Conservation (phyloP, 2,797 vertebrate species). For the Phyllotis vaccarum region DNA sequence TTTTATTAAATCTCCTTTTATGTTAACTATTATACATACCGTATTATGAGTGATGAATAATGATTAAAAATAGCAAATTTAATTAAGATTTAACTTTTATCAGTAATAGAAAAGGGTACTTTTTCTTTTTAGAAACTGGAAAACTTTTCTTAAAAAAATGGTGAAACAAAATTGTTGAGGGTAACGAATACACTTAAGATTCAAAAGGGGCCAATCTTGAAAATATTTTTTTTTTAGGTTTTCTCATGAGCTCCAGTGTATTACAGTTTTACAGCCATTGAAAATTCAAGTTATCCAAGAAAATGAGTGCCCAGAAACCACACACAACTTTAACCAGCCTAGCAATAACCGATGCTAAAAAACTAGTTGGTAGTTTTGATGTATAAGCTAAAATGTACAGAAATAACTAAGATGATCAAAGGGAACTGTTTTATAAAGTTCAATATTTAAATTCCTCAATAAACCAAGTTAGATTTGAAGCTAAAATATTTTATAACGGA, state of each 20-base stretch:
- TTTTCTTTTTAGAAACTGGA: not conserved
- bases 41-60: constrained; percentile 6
- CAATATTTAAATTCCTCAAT: constrained; percentile 4
- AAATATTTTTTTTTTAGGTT: constrained; percentile 37
- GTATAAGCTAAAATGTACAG: constrained; percentile 17
- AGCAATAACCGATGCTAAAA: constrained; percentile 55
- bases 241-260: not conserved
- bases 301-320: constrained; percentile 12
- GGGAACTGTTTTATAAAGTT: constrained; percentile 34
- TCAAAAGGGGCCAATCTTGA: not conserved
- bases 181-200: constrained; percentile 14
- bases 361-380: constrained; percentile 32
- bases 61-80: constrained; percentile 49
- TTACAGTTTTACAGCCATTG: not conserved
- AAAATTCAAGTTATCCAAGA: constrained; percentile 8
- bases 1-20: not conserved
- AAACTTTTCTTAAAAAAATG: not conserved
- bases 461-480: not conserved
- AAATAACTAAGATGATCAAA: constrained; percentile 41
- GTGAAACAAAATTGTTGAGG: constrained; percentile 44
- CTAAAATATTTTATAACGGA: constrained; percentile 21
- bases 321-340: not conserved
- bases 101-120: constrained; percentile 20
- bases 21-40: not conserved
- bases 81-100: constrained; percentile 58